phyloP scores from a whole-genome alignment of 2,113 vertebrate species.

The Albula glossodonta region DNA sequence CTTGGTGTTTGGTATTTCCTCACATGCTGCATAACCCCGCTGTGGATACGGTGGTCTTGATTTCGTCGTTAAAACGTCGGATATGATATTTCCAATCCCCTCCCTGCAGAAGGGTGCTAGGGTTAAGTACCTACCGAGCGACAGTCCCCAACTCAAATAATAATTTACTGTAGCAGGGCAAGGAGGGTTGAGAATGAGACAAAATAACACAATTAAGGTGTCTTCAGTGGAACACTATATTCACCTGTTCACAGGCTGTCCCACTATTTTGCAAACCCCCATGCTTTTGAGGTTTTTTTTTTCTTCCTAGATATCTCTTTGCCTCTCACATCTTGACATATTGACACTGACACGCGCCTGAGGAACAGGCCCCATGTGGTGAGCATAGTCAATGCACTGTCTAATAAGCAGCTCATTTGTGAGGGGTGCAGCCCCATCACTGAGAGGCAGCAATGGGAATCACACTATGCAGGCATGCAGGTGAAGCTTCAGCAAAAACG shows the following conservation, averaged over 20 bases:
- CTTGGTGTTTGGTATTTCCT: not conserved
- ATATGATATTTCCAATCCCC: constrained; percentile 57
- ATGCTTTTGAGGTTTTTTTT: not conserved
- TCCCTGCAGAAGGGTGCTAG: constrained; percentile 62
- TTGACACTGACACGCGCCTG: not conserved
- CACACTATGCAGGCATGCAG: not conserved
- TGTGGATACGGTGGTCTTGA: not conserved
- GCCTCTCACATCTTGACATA: not conserved
- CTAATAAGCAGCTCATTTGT: not conserved
- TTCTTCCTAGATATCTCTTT: not conserved
- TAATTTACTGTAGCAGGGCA: constrained; percentile 61
- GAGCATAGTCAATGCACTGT: not conserved
- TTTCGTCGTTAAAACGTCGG: constrained; percentile 28
- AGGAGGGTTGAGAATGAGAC: constrained; percentile 49
- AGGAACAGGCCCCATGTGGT: not conserved
- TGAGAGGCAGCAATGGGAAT: not conserved
- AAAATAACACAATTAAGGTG: constrained; percentile 62
- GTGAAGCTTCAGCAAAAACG: not conserved
- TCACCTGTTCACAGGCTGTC: constrained; percentile 12
- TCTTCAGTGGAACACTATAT: not conserved
- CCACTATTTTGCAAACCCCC: not conserved
- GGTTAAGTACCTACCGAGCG: constrained; percentile 69
- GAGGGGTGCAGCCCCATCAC: not conserved
- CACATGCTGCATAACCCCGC: constrained; percentile 36
- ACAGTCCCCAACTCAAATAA: constrained; percentile 65